Evolutionary conservation across 2,113 vertebrate species (phyloP).

Genomic region (Castor canadensis): DNA sequence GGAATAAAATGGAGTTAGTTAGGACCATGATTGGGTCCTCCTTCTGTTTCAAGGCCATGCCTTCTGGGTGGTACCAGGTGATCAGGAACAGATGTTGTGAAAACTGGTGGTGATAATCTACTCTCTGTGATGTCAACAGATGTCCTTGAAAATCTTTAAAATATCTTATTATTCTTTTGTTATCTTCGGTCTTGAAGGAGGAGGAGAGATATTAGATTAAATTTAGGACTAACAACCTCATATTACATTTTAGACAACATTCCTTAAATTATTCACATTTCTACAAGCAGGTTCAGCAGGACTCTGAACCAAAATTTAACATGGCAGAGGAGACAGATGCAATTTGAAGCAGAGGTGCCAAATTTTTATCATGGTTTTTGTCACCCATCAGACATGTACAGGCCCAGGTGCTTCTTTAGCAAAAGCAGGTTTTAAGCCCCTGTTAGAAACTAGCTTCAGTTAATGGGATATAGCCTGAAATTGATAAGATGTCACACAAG

Average conservation of each 20-base stretch:
- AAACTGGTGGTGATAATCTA: too few relatives aligned
- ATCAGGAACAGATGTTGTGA: not conserved
- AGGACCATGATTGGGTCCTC: too few relatives aligned
- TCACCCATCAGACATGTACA: too few relatives aligned
- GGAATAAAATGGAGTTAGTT: too few relatives aligned
- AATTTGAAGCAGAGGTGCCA: not conserved
- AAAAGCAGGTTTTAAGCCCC: too few relatives aligned
- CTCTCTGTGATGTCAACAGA: too few relatives aligned
- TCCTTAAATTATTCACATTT: not conserved
- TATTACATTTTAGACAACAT: not conserved
- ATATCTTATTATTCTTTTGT: not conserved
- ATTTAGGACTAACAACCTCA: too few relatives aligned
- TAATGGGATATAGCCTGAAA: not conserved
- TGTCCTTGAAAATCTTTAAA: not conserved
- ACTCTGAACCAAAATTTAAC: not conserved
- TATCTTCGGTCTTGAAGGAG: not conserved
- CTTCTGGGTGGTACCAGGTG: too few relatives aligned
- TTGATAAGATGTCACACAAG: not conserved
- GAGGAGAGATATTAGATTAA: too few relatives aligned
- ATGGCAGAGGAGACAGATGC: not conserved
- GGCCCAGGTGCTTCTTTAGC: not conserved
- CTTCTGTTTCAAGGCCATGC: too few relatives aligned
- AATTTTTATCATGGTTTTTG: not conserved
- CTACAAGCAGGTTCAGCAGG: not conserved
- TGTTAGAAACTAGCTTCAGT: not conserved